These are phyloP conservation scores for Biston betularia DNA, from an alignment of 2,888 invertebrate genomes.

Conservation along the genomic window DNA sequence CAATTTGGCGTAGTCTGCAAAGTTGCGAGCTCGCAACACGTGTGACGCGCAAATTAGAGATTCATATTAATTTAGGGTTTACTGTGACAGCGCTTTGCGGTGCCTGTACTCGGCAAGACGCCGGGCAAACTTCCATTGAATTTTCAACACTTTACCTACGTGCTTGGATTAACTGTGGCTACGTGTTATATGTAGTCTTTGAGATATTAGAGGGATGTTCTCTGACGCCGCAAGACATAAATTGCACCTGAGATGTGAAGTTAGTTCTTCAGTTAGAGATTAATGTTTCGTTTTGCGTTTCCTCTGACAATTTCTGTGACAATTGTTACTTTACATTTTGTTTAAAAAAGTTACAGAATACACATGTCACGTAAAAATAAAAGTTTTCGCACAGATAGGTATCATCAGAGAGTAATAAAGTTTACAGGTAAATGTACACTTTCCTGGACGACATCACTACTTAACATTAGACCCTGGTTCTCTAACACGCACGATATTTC, in stretches of 20 bases:
- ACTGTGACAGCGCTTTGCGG: slow-evolving; percentile 70
- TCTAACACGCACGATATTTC: too few relatives aligned
- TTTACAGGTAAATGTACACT: too few relatives aligned
- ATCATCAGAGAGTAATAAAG: too few relatives aligned
- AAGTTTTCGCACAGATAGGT: too few relatives aligned
- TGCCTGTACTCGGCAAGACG: slow-evolving; percentile 59
- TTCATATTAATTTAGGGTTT: slow-evolving; percentile 84
- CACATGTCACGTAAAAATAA: too few relatives aligned
- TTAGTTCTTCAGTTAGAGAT: slow-evolving; percentile 16
- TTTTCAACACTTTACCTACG: slow-evolving; percentile 58
- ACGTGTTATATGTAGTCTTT: slow-evolving; percentile 35
- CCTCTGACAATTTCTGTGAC: neutral
- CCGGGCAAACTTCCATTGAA: slow-evolving; percentile 62
- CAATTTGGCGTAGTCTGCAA: slow-evolving; percentile 85
- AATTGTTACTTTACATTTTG: neutral
- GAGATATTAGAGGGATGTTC: slow-evolving; percentile 27
- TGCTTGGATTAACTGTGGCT: slow-evolving; percentile 49
- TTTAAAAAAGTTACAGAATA: too few relatives aligned
- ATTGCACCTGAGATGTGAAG: slow-evolving; percentile 33
- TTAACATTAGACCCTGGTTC: too few relatives aligned
- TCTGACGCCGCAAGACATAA: slow-evolving; percentile 26
- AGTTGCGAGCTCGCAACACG: slow-evolving; percentile 84
- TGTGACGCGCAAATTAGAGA: slow-evolving; percentile 84
- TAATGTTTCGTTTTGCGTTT: slow-evolving; percentile 13
- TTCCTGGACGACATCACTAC: too few relatives aligned